These are phyloP conservation scores for Ptychobarbus kaznakovi DNA, from an alignment of 2,797 vertebrate species.

Conservation along the genomic window DNA sequence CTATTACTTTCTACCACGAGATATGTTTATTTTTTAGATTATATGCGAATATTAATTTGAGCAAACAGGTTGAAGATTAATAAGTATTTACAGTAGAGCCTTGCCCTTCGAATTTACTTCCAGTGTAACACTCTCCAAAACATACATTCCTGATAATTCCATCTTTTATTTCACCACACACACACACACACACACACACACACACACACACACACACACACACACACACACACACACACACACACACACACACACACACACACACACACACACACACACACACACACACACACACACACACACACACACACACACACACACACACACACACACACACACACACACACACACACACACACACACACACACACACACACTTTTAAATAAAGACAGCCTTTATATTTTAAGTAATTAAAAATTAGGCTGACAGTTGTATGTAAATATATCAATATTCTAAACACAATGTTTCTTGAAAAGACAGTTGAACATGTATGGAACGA, in stretches of 20 bases:
- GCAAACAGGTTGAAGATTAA: slow-evolving; percentile 22
- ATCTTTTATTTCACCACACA: not conserved
- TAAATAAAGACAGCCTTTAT: not conserved
- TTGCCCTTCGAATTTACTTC: not conserved
- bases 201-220: too few relatives aligned
- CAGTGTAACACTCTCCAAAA: not conserved
- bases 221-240: too few relatives aligned
- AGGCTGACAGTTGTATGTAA: not conserved
- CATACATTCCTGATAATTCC: not conserved
- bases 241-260: too few relatives aligned
- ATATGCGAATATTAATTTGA: slow-evolving; percentile 58
- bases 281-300: too few relatives aligned
- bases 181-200: too few relatives aligned
- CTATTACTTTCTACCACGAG: slow-evolving; percentile 46
- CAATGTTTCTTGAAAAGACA: slow-evolving; percentile 5
- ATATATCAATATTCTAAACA: not conserved
- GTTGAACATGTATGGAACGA: not conserved
- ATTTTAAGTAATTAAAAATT: not conserved
- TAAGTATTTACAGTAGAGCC: slow-evolving; percentile 1
- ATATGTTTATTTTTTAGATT: slow-evolving; percentile 23
- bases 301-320: too few relatives aligned
- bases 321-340: too few relatives aligned
- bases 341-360: too few relatives aligned
- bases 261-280: too few relatives aligned
- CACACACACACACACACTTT: not conserved